Base-by-base conservation (phyloP, 2,113 vertebrate species). In the Cebidichthys violaceus region DNA sequence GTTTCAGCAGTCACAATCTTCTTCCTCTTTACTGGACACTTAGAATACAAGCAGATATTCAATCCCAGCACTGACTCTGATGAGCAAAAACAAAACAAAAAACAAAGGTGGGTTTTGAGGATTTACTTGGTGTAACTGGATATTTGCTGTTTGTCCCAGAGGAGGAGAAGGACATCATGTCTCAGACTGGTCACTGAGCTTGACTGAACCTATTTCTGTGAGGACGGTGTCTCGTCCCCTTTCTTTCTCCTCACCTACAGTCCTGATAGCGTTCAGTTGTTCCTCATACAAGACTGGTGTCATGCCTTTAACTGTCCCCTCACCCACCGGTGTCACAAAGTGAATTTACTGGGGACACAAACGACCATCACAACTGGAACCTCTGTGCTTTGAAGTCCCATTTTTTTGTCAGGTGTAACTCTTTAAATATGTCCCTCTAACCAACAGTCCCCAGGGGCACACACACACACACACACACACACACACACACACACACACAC, bases 11-110 rank as follows among this genome's bases (percentile, higher is more conserved):
- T 80, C 47, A 59, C 59, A 17, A 1, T 83, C 78, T 83, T 89
- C 45, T 57, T 90, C 55, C 35, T 77, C 18, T 50, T 8, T 27
- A 72, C 61, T 75, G 41, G 33, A 47, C 47, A 54, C 67, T 7
- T 67, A 39, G 62, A 65, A 65, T 37, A 41, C 45, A 70, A 70
- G 31, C 47, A 70, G 50, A 83, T 75, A 75, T 75, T 82, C 68
- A 59, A 78, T 84, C 79, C 85, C 85, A 85, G 78, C 86, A 82
- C 15, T 33, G 75, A 86, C 76, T 84, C 65, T 64, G 62, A 67
- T 72, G 55, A 70, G 33, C 50, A 37, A 8, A 82, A 62, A 22
- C n/a, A 35, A 55, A 33, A 31, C 45, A 57, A n/a, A 54, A 47
- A 54, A 61, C n/a, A 33, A 67, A 70, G 27, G 15, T 67, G 61